phyloP scores from a whole-genome alignment of 2,888 invertebrate genomes.

The Esperia sulphurella region DNA sequence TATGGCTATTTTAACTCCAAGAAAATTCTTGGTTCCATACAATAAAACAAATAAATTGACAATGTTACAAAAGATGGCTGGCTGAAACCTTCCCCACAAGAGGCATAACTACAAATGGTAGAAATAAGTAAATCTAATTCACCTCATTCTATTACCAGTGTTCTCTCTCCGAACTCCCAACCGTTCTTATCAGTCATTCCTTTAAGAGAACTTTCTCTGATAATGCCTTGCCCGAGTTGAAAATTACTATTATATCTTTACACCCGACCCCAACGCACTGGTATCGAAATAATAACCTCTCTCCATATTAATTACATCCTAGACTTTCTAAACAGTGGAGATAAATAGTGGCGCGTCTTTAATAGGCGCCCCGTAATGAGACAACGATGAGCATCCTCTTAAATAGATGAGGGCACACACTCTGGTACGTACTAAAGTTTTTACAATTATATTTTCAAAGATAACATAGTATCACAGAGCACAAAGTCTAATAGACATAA shows the following conservation, averaged over 20 bases:
- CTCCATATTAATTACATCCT: slow-evolving; percentile 71
- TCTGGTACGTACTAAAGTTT: too few relatives aligned
- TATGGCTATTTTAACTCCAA: too few relatives aligned
- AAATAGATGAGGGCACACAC: slow-evolving; percentile 49
- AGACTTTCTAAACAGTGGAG: slow-evolving; percentile 56
- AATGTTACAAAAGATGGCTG: too few relatives aligned
- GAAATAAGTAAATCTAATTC: too few relatives aligned
- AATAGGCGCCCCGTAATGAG: slow-evolving; percentile 58
- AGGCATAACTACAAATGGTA: too few relatives aligned
- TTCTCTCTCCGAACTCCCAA: slow-evolving; percentile 16
- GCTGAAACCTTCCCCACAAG: too few relatives aligned
- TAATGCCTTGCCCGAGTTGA: slow-evolving; percentile 48
- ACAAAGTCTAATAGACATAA: too few relatives aligned
- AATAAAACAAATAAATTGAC: too few relatives aligned
- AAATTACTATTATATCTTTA: slow-evolving; percentile 46
- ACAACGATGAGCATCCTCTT: slow-evolving; percentile 46
- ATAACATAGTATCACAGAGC: too few relatives aligned
- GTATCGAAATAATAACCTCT: slow-evolving; percentile 69
- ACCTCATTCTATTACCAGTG: not conserved
- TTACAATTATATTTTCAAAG: too few relatives aligned
- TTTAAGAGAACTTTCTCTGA: slow-evolving; percentile 64
- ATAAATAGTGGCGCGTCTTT: slow-evolving; percentile 47
- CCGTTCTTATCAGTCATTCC: slow-evolving; percentile 42
- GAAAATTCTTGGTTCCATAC: too few relatives aligned
- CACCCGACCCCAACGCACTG: slow-evolving; percentile 32